Percentiles rank a stretch among this genome's conserved stretches.
These are phyloP conservation scores for Lepidurus packardi DNA, from an alignment of 1,140 invertebrate genomes.

Conservation along the genomic window DNA sequence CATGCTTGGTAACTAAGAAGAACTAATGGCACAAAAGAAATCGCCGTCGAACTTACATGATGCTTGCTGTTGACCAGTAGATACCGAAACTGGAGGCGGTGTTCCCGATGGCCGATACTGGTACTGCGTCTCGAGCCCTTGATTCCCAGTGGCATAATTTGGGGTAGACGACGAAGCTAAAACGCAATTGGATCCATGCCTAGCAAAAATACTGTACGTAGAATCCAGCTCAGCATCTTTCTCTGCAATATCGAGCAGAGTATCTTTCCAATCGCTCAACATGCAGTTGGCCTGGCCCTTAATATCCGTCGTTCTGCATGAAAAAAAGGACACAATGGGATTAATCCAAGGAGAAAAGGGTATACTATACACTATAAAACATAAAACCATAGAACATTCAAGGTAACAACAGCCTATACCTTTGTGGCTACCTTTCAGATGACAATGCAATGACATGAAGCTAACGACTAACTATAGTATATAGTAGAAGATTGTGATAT, in stretches of 20 bases:
- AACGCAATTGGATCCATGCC: slow-evolving; percentile 24
- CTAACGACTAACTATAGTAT: neutral
- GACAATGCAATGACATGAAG: neutral
- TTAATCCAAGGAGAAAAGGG: no score
- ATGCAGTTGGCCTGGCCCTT: slow-evolving; percentile 51
- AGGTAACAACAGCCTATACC: neutral
- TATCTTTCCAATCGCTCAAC: slow-evolving; percentile 60
- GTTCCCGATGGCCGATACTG: neutral
- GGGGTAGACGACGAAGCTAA: neutral
- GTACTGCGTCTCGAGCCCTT: neutral
- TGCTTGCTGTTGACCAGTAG: neutral
- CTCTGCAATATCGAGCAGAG: slow-evolving; percentile 52
- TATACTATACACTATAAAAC: no score
- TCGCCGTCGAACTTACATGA: neutral
- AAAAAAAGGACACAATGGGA: no score
- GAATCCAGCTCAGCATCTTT: slow-evolving; percentile 1
- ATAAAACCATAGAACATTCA: no score
- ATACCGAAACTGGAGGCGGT: neutral
- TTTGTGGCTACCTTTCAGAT: neutral
- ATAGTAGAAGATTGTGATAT: no score
- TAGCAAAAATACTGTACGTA: neutral
- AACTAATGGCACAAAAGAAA: neutral
- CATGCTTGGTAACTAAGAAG: no score
- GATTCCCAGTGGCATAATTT: neutral
- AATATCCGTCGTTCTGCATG: neutral